These are phyloP conservation scores for Tipula lateralis DNA, from an alignment of 2,888 invertebrate species.

Conservation along the genomic window DNA sequence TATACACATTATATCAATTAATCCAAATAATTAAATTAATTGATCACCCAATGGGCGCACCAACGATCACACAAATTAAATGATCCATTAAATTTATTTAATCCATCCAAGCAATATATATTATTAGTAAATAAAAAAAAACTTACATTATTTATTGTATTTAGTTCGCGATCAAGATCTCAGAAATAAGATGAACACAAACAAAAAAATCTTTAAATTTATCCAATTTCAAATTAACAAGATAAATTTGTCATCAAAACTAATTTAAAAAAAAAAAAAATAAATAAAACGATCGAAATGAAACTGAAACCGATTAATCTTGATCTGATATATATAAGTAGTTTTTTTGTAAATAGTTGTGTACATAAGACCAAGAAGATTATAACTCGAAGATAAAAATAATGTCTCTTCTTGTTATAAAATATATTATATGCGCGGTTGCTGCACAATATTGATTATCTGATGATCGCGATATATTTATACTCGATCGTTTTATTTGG, in stretches of 20 bases:
- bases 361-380: background rate
- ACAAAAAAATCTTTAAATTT: background rate
- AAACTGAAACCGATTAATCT: background rate
- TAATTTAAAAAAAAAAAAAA: constrained; percentile 7
- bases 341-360: background rate
- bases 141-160: background rate
- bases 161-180: background rate
- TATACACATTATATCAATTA: background rate
- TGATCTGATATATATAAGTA: background rate
- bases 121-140: background rate
- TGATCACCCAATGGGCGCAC: background rate
- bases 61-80: background rate
- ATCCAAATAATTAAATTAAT: background rate
- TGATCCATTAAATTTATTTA: background rate
- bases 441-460: constrained; percentile 9
- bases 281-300: background rate
- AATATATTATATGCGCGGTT: background rate
- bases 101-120: background rate
- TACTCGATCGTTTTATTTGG: background rate
- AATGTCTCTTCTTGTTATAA: background rate
- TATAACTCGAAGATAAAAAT: background rate
- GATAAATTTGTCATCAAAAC: constrained; percentile 24
- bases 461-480: background rate
- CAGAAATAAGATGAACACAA: background rate
- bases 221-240: constrained; percentile 19